Percentiles rank a stretch among this genome's conserved stretches.
Conservation (phyloP, 2,888 invertebrate species). For the Lithophane socia region DNA sequence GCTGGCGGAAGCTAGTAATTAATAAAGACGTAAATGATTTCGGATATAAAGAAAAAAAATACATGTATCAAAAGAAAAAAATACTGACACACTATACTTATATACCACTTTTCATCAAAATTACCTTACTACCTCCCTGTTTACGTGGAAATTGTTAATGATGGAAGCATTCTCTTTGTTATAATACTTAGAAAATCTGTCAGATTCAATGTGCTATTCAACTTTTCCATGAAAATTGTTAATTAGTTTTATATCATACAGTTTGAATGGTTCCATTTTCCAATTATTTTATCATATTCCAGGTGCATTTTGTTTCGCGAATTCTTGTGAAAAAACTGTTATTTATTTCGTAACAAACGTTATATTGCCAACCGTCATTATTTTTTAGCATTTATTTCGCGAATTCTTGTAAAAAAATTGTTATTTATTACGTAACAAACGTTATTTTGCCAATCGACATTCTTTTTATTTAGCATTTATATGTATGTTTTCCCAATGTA, state of each 20-base stretch:
- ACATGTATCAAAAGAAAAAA: not conserved
- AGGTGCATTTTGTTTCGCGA: not conserved
- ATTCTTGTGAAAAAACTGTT: not conserved
- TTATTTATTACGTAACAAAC: not conserved
- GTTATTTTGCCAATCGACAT: not conserved
- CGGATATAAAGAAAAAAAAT: not conserved
- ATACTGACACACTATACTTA: not conserved
- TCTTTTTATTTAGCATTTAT: not conserved
- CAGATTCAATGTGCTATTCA: no score
- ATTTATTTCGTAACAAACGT: not conserved
- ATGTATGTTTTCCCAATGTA: not conserved
- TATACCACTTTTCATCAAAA: not conserved
- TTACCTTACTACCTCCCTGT: not conserved
- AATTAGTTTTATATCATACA: not conserved
- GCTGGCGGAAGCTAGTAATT: no score
- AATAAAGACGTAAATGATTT: not conserved
- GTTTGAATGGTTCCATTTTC: not conserved
- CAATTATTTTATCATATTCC: not conserved
- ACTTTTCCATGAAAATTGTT: not conserved
- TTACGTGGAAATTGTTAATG: not conserved
- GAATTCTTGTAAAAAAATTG: no score
- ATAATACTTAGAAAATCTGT: constrained; percentile 13
- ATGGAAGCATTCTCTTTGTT: not conserved
- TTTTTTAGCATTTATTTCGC: not conserved
- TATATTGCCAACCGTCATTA: not conserved